Conservation (phyloP, 2,888 invertebrate species). For the Plutella xylostella region DNA sequence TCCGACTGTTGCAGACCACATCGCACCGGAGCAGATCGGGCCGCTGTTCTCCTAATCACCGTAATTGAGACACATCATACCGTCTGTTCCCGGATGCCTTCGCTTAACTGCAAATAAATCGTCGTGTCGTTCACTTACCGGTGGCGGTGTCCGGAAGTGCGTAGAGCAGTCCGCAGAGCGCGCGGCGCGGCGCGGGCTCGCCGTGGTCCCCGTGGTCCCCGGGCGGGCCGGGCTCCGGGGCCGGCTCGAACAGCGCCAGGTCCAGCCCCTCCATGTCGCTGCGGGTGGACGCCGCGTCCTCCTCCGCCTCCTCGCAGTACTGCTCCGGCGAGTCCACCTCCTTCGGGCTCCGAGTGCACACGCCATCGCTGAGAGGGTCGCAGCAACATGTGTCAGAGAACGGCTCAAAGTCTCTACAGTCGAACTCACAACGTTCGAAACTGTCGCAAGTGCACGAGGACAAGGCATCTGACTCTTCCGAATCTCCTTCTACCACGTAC, state of each 20-base stretch:
- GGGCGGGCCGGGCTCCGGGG: slow-evolving; percentile 38
- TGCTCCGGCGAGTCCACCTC: slow-evolving; percentile 61
- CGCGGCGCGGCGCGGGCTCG: slow-evolving; percentile 25
- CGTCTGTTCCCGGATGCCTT: slow-evolving; percentile 32
- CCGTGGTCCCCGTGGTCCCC: slow-evolving; percentile 34
- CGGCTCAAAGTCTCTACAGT: slow-evolving; percentile 69
- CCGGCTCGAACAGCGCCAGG: slow-evolving; percentile 75
- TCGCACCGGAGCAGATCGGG: slow-evolving; percentile 26
- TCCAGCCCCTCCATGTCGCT: slow-evolving; percentile 77
- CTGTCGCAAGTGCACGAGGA: slow-evolving; percentile 68
- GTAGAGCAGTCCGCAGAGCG: slow-evolving; percentile 54
- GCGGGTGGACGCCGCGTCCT: slow-evolving; percentile 53
- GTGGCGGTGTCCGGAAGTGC: slow-evolving; percentile 38
- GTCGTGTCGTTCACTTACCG: slow-evolving; percentile 41
- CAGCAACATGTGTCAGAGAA: slow-evolving; percentile 73
- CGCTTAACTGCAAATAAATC: slow-evolving; percentile 32
- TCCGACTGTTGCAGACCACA: slow-evolving; percentile 41
- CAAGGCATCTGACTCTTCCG: slow-evolving; percentile 61
- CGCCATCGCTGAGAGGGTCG: slow-evolving; percentile 59
- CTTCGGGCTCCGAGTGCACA: slow-evolving; percentile 61
- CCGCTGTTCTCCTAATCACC: slow-evolving; percentile 41
- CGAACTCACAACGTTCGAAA: slow-evolving; percentile 68
- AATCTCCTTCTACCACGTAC: slow-evolving; percentile 43
- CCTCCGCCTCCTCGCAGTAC: slow-evolving; percentile 50
- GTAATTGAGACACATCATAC: slow-evolving; percentile 41